Conservation (phyloP, 2,797 vertebrate species). For the Bovichtus diacanthus region DNA sequence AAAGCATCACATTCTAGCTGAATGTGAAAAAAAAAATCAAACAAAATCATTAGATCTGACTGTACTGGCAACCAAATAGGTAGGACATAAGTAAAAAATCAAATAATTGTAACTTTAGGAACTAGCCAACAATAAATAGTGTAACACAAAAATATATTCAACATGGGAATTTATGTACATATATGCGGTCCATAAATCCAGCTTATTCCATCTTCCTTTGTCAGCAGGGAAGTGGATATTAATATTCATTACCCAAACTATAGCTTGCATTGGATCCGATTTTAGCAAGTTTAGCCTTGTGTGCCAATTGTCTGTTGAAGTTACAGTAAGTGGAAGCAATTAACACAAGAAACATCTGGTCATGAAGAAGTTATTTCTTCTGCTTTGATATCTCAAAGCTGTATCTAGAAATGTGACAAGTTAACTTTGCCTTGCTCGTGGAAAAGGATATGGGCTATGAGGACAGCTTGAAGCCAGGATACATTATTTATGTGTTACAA, state of each 20-base stretch:
- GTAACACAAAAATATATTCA: conserved; percentile 12
- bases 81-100: neutral
- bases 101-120: conserved; percentile 5
- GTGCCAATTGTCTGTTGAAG: conserved; percentile 73
- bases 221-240: conserved; percentile 73
- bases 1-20: conserved; percentile 68
- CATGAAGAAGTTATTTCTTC: conserved; percentile 44
- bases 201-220: conserved; percentile 35
- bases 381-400: conserved; percentile 53
- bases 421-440: conserved; percentile 8
- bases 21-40: conserved; percentile 15
- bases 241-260: conserved; percentile 77
- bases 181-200: conserved; percentile 52
- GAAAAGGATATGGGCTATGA: neutral
- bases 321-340: conserved; percentile 71
- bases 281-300: conserved; percentile 53
- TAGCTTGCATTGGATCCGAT: conserved; percentile 67
- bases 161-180: conserved; percentile 44
- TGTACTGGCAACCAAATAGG: neutral
- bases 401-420: conserved; percentile 43
- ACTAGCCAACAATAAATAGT: conserved; percentile 14
- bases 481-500: conserved; percentile 16
- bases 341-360: conserved; percentile 74
- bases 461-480: conserved; percentile 7
- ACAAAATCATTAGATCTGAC: conserved; percentile 8